Evolutionary conservation across 2,888 invertebrate genomes (phyloP).

Genomic region (Cheilosia soror): DNA sequence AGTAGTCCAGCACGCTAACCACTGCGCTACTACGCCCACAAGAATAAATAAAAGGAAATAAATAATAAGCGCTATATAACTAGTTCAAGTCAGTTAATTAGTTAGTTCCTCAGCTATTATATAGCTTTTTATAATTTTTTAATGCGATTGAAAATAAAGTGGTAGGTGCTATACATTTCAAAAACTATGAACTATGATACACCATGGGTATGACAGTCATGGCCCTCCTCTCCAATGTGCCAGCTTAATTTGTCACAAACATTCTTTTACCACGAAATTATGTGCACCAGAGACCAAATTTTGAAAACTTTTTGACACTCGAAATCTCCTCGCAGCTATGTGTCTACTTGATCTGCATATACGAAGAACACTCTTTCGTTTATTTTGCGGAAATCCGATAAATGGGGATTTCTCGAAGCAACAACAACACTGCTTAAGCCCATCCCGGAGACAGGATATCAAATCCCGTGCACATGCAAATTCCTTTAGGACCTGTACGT

Average conservation of each 20-base stretch:
- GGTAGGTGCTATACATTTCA: too few species aligned
- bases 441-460: conserved; percentile 14
- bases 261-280: background rate
- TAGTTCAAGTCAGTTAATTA: too few species aligned
- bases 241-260: background rate
- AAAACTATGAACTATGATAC: too few species aligned
- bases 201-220: too few species aligned
- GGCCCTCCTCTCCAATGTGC: too few species aligned
- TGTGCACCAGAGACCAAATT: conserved; percentile 7
- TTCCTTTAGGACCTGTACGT: background rate
- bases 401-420: conserved; percentile 9
- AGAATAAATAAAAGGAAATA: too few species aligned
- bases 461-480: conserved; percentile 8
- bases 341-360: conserved; percentile 14
- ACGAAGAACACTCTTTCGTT: background rate
- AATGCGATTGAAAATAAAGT: too few species aligned
- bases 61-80: too few species aligned
- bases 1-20: too few species aligned
- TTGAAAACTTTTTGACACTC: conserved; percentile 47
- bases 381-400: conserved; percentile 6
- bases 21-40: too few species aligned
- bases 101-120: too few species aligned
- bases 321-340: conserved; percentile 14
- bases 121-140: too few species aligned
- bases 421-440: conserved; percentile 20